Conservation (phyloP, 2,113 vertebrate species). For the Dicrurus megarhynchus region DNA sequence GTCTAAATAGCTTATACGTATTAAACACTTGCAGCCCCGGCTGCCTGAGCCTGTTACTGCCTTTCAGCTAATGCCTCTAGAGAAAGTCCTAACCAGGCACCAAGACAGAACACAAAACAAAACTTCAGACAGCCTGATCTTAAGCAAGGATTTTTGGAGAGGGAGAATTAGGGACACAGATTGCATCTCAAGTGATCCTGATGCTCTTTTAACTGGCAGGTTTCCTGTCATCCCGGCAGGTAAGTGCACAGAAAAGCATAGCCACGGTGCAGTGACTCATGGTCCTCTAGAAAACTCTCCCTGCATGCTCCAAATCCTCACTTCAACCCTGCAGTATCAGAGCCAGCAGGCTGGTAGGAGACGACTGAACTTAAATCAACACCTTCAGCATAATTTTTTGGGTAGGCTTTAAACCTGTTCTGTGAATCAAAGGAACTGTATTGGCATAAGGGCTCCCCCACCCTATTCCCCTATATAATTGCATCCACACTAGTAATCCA, state of each 20-base stretch:
- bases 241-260: background rate
- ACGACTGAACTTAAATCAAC: background rate
- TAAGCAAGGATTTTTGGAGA: background rate
- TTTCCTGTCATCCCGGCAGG: background rate
- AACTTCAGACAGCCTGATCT: background rate
- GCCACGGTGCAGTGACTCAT: background rate
- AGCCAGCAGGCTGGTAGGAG: background rate
- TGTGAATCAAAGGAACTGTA: background rate
- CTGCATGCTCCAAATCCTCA: background rate
- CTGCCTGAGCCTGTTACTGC: background rate
- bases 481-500: background rate
- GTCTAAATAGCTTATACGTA: background rate
- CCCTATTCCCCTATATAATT: background rate
- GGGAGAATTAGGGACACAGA: background rate
- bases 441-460: background rate
- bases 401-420: background rate
- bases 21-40: background rate
- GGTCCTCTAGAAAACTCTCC: background rate
- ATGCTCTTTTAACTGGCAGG: background rate
- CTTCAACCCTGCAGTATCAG: background rate
- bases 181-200: background rate
- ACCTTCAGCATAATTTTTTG: background rate
- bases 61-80: background rate
- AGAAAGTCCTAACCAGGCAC: background rate
- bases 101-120: background rate